phyloP scores from a whole-genome alignment of 92 coral and sea anemone species.

The Zoanthus sociatus region DNA sequence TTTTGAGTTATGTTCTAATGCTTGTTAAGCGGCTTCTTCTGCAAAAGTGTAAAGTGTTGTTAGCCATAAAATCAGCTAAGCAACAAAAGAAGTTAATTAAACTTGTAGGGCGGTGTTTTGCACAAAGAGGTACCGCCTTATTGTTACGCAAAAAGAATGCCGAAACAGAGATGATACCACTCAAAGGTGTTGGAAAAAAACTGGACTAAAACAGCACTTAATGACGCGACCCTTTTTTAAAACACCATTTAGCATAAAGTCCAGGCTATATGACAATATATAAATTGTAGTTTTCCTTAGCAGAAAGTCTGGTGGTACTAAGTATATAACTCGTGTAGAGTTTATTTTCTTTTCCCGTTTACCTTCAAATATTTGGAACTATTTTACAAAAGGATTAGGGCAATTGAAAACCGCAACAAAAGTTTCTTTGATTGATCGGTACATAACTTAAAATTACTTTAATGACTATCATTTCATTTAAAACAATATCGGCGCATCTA shows the following conservation, averaged over 20 bases:
- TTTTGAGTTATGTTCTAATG: slow-evolving; percentile 11
- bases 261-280: neutral
- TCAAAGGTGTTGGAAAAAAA: slow-evolving; percentile 22
- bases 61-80: slow-evolving; percentile 15
- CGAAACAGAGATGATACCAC: neutral
- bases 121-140: slow-evolving; percentile 49
- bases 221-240: neutral
- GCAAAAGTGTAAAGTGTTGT: slow-evolving; percentile 17
- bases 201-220: neutral
- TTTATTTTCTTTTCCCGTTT: neutral
- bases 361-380: neutral
- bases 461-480: slow-evolving; percentile 22
- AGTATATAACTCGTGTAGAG: no score
- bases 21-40: slow-evolving; percentile 35
- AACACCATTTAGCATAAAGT: slow-evolving; percentile 1
- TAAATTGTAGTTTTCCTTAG: neutral
- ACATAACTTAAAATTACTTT: slow-evolving; percentile 12
- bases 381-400: neutral
- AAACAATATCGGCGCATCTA: slow-evolving; percentile 17
- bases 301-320: neutral
- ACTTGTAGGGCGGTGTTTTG: slow-evolving; percentile 29
- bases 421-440: neutral
- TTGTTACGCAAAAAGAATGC: slow-evolving; percentile 40
- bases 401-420: neutral
- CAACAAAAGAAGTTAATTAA: slow-evolving; percentile 52